Evolutionary conservation across 2,797 vertebrate species (phyloP).

Genomic region (Gouania willdenowi): DNA sequence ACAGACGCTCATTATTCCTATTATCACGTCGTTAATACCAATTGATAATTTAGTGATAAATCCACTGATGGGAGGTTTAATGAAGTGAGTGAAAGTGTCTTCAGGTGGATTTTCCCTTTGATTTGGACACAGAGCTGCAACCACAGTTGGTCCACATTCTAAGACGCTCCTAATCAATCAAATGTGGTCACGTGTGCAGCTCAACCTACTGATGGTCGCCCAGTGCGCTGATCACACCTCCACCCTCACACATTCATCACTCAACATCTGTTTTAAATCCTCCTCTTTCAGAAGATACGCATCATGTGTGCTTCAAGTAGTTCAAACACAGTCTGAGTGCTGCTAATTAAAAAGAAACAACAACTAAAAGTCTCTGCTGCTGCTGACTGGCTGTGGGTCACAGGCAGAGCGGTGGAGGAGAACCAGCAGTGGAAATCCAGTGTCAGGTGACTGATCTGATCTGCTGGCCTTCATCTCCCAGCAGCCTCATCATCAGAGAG

Average conservation of each 20-base stretch:
- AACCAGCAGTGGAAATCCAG: slow-evolving; percentile 54
- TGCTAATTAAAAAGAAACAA: slow-evolving; percentile 9
- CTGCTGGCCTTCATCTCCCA: slow-evolving; percentile 31
- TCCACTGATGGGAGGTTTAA: too few species aligned
- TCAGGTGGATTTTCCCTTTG: slow-evolving; percentile 36
- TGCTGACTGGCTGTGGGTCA: slow-evolving; percentile 31
- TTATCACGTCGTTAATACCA: too few species aligned
- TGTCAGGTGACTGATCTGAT: slow-evolving; percentile 58
- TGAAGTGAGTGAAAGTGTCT: slow-evolving; percentile 12
- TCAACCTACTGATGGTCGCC: slow-evolving; percentile 14
- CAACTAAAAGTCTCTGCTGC: slow-evolving; percentile 17
- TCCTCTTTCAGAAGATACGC: slow-evolving; percentile 32
- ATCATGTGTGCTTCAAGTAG: slow-evolving; percentile 59
- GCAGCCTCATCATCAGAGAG: slow-evolving; percentile 28
- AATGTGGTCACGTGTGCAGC: slow-evolving; percentile 6
- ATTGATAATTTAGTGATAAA: too few species aligned
- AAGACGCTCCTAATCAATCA: slow-evolving; percentile 6
- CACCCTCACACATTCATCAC: background rate
- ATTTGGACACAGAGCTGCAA: slow-evolving; percentile 27
- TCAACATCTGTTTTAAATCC: background rate
- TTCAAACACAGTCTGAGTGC: slow-evolving; percentile 54
- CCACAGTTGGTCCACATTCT: slow-evolving; percentile 35
- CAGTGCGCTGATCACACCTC: slow-evolving; percentile 27
- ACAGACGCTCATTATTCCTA: too few species aligned
- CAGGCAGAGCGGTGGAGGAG: slow-evolving; percentile 21